Evolutionary conservation across 1,140 invertebrate species (phyloP).

Genomic region (Dufourea novaeangliae): DNA sequence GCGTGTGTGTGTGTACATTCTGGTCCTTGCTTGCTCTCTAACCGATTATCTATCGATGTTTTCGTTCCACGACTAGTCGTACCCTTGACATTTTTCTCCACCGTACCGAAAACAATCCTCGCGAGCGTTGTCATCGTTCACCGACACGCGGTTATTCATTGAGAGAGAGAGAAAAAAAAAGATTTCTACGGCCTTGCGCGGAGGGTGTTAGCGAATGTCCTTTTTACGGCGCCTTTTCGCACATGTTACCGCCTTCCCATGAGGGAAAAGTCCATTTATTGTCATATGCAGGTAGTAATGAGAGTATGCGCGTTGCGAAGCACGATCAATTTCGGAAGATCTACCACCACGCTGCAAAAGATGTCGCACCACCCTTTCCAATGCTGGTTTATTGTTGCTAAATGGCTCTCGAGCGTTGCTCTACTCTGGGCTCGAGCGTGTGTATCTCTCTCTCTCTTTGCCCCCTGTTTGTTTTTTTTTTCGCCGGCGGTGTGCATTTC

Average conservation of each 20-base stretch:
- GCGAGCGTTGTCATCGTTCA: neutral
- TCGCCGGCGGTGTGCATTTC: neutral
- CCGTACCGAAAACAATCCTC: constrained; percentile 4
- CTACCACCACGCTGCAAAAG: constrained; percentile 56
- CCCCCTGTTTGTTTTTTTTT: too few species aligned
- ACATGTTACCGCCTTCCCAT: constrained; percentile 8
- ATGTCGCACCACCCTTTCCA: constrained; percentile 55
- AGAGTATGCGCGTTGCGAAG: constrained; percentile 66
- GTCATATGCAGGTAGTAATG: constrained; percentile 59
- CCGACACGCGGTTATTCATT: neutral
- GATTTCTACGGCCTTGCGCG: neutral
- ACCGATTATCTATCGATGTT: constrained; percentile 10
- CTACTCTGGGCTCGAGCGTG: neutral
- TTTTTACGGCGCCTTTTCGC: neutral
- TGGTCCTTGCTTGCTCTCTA: neutral
- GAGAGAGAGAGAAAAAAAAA: too few species aligned
- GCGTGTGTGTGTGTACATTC: neutral
- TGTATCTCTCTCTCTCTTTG: neutral
- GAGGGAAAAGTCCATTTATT: constrained; percentile 62
- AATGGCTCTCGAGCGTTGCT: constrained; percentile 36
- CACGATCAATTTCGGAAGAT: constrained; percentile 68
- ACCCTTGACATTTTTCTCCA: constrained; percentile 22
- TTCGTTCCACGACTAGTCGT: constrained; percentile 29
- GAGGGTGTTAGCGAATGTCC: neutral
- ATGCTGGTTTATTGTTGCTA: constrained; percentile 56